These are phyloP conservation scores for Cassiopea andromeda DNA, from an alignment of 30 jellyfish, hydroid and myxozoan genomes.

Conservation along the genomic window DNA sequence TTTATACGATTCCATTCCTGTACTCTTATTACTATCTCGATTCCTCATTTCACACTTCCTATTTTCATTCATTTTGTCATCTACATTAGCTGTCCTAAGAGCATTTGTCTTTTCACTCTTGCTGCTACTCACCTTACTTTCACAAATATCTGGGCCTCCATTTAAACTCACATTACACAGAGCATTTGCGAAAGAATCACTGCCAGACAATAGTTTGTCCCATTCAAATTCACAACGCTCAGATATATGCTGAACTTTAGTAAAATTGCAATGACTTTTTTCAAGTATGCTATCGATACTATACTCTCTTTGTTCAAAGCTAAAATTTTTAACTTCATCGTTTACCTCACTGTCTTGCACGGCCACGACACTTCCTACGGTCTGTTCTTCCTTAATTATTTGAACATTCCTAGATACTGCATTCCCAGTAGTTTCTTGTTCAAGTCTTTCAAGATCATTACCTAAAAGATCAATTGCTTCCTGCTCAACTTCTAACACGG, in stretches of 20 bases:
- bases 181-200: conserved; percentile 46
- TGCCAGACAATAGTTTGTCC: conserved; percentile 35
- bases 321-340: background rate
- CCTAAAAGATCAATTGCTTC: conserved; percentile 10
- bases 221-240: background rate
- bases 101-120: too few relatives aligned
- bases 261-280: background rate
- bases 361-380: background rate
- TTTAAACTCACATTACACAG: conserved; percentile 6
- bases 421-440: background rate
- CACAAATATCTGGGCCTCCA: background rate
- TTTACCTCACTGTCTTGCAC: background rate
- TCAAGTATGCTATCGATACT: background rate
- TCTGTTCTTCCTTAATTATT: background rate
- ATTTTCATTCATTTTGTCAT: background rate
- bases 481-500: conserved; percentile 1
- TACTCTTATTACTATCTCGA: background rate
- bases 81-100: background rate
- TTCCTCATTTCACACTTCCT: background rate
- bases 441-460: background rate
- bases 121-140: background rate
- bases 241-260: background rate
- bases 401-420: background rate
- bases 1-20: background rate
- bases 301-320: background rate